A percentile compares a stretch with the other conserved stretches of the same genome.
These are phyloP conservation scores for Esox niger DNA, from an alignment of 2,113 vertebrate species.

Conservation along the genomic window DNA sequence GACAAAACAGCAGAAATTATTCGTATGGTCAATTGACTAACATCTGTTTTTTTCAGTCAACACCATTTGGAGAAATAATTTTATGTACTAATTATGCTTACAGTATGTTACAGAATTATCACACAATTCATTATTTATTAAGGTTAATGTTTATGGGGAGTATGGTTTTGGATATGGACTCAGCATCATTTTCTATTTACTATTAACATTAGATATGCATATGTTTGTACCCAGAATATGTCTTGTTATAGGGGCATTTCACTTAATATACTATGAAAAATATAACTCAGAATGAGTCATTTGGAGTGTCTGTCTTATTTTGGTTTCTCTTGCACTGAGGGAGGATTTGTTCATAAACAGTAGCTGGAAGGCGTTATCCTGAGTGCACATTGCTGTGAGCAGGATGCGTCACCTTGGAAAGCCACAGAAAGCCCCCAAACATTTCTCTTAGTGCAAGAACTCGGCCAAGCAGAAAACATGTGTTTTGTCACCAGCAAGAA, in stretches of 20 bases:
- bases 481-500: neutral
- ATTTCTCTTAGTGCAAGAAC: constrained; percentile 11
- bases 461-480: constrained; percentile 3
- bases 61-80: too few relatives aligned
- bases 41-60: neutral
- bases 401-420: neutral
- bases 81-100: too few relatives aligned
- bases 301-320: neutral
- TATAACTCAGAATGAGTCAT: neutral
- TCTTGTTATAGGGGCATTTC: too few relatives aligned
- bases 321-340: neutral
- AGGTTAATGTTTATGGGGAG: neutral
- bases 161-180: neutral
- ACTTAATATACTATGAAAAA: neutral
- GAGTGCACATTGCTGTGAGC: neutral
- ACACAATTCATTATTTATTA: too few relatives aligned
- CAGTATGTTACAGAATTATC: too few relatives aligned
- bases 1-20: neutral
- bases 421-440: neutral
- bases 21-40: neutral
- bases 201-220: neutral
- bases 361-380: neutral
- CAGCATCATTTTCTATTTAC: neutral
- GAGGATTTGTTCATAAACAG: neutral
- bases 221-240: too few relatives aligned